These are phyloP conservation scores for Hydractinia symbiolongicarpus DNA, from an alignment of 30 jellyfish, hydroid and myxozoan species.

Conservation along the genomic window DNA sequence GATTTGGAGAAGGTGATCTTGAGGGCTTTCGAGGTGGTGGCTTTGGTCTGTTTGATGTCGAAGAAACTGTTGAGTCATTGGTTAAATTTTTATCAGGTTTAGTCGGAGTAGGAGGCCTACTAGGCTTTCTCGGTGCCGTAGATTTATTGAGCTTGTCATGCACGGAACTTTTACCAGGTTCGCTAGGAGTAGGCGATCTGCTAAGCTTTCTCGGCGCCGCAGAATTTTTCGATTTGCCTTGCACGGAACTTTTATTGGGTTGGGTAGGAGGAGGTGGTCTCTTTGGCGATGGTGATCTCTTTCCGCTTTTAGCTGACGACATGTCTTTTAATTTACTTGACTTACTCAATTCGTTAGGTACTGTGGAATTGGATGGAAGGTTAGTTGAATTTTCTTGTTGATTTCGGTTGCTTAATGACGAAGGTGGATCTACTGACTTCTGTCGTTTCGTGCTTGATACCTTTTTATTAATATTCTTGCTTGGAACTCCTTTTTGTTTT, in stretches of 20 bases:
- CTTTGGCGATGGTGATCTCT: too few relatives aligned
- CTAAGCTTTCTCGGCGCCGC: background rate
- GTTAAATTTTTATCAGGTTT: background rate
- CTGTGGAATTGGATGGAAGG: too few relatives aligned
- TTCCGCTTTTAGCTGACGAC: too few relatives aligned
- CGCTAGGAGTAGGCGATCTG: background rate
- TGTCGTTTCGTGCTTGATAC: background rate
- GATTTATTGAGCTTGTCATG: background rate
- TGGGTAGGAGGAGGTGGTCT: background rate
- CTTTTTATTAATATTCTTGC: background rate
- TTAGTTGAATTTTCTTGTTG: too few relatives aligned
- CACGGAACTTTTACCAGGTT: background rate
- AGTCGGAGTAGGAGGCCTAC: background rate
- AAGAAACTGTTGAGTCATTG: background rate
- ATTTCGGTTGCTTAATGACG: too few relatives aligned
- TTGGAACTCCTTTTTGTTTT: background rate
- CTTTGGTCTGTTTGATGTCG: background rate
- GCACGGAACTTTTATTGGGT: background rate
- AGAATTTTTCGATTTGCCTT: background rate
- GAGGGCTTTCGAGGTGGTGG: background rate
- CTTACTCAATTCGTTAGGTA: too few relatives aligned
- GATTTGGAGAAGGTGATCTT: background rate
- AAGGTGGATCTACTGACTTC: background rate
- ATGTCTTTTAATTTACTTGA: too few relatives aligned
- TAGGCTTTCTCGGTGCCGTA: background rate